Conservation (phyloP, 2,888 invertebrate genomes). For the Zeuzera pyrina region DNA sequence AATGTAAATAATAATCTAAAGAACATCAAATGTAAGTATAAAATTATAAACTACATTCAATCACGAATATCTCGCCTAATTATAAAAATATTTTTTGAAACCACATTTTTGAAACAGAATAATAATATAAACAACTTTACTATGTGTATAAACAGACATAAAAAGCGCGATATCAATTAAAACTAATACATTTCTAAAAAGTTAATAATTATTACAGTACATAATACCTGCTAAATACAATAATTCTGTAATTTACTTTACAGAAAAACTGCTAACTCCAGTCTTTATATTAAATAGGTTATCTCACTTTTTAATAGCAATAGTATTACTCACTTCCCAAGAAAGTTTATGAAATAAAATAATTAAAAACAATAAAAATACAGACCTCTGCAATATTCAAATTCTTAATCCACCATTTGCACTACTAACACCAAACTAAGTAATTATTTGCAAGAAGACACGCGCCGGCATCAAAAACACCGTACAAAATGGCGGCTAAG, state of each 20-base stretch:
- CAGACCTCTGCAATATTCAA: slow-evolving; percentile 2
- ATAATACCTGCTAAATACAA: too few relatives aligned
- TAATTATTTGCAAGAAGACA: slow-evolving; percentile 1
- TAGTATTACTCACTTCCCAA: not conserved
- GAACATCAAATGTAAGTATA: not conserved
- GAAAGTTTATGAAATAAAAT: not conserved
- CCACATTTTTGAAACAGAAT: too few relatives aligned
- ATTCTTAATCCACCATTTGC: slow-evolving; percentile 2
- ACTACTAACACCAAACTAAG: slow-evolving; percentile 4
- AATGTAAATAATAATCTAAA: slow-evolving; percentile 6
- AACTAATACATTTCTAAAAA: too few relatives aligned
- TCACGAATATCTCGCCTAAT: too few relatives aligned
- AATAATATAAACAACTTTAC: too few relatives aligned
- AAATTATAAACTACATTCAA: slow-evolving; percentile 3
- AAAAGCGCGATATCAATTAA: too few relatives aligned
- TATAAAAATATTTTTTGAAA: too few relatives aligned
- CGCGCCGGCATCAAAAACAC: not conserved
- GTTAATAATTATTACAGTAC: too few relatives aligned
- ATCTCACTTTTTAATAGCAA: slow-evolving; percentile 3
- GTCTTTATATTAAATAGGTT: slow-evolving; percentile 1
- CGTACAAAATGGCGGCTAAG: slow-evolving; percentile 1
- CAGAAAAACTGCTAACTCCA: slow-evolving; percentile 1
- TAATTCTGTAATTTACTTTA: too few relatives aligned
- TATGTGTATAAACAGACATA: too few relatives aligned
- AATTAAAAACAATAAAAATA: not conserved